These are phyloP conservation scores for Gortyna flavago DNA, from an alignment of 2,888 invertebrate genomes.

Conservation along the genomic window DNA sequence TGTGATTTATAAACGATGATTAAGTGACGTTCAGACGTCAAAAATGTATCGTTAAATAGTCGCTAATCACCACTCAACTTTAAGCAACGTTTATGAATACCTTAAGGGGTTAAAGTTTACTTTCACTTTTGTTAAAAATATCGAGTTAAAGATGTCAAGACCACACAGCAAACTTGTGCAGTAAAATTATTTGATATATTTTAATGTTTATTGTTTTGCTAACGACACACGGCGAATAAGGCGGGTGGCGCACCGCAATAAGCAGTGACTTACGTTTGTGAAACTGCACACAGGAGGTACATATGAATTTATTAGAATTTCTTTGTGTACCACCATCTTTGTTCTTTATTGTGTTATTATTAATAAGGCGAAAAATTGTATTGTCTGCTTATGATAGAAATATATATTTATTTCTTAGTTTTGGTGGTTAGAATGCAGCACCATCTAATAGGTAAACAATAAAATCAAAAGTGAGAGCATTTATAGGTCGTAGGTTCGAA, in stretches of 20 bases:
- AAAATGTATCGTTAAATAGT: too few relatives aligned
- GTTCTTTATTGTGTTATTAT: constrained; percentile 30
- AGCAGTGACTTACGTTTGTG: constrained; percentile 67
- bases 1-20: too few relatives aligned
- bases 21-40: too few relatives aligned
- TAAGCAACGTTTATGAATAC: too few relatives aligned
- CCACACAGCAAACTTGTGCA: not conserved
- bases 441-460: not conserved
- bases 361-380: not conserved
- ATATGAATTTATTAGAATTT: constrained; percentile 68
- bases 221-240: constrained; percentile 62
- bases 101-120: not conserved
- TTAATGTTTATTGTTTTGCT: constrained; percentile 55
- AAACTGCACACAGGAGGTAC: constrained; percentile 62
- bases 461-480: not conserved
- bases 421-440: not conserved
- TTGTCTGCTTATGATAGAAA: not conserved
- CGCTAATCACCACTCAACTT: too few relatives aligned
- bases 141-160: not conserved
- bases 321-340: constrained; percentile 44
- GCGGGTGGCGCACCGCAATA: constrained; percentile 66
- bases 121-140: not conserved
- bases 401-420: not conserved
- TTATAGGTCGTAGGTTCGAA: too few relatives aligned
- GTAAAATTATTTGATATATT: constrained; percentile 39